phyloP scores from a whole-genome alignment of 2,797 vertebrate genomes.

The Alosa sapidissima region DNA sequence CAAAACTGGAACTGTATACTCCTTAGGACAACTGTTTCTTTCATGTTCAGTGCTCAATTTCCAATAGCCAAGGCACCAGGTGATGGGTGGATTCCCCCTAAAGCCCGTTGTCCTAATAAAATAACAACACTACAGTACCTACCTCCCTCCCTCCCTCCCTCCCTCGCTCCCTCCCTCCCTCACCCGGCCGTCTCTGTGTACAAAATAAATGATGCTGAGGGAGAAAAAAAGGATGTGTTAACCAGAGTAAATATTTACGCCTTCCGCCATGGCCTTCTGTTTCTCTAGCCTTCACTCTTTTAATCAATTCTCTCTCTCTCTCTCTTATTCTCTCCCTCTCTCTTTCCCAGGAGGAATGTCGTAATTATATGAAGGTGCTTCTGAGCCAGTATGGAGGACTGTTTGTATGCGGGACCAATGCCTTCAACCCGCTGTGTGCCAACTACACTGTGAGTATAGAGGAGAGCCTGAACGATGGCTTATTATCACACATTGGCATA shows the following conservation, averaged over 20 bases:
- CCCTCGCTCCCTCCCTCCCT: neutral
- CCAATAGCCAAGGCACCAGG: neutral
- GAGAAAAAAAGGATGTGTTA: slow-evolving; percentile 23
- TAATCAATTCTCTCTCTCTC: slow-evolving; percentile 15
- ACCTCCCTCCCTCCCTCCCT: no score
- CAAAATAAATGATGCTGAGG: neutral
- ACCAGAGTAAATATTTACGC: slow-evolving; percentile 36
- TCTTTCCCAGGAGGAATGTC: slow-evolving; percentile 85
- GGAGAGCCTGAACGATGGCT: neutral
- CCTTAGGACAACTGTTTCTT: neutral
- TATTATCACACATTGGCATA: neutral
- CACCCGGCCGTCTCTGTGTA: neutral
- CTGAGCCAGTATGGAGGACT: slow-evolving; percentile 84
- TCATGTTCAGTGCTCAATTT: neutral
- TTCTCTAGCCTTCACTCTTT: neutral
- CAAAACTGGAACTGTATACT: neutral
- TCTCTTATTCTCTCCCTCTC: slow-evolving; percentile 30
- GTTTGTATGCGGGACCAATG: slow-evolving; percentile 94
- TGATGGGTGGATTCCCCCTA: neutral
- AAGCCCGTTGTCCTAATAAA: neutral
- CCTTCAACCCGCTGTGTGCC: slow-evolving; percentile 94
- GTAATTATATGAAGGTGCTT: slow-evolving; percentile 95
- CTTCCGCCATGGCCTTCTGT: neutral
- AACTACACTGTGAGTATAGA: slow-evolving; percentile 91
- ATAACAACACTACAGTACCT: neutral